phyloP scores from a whole-genome alignment of 2,113 vertebrate genomes.

The Collichthys lucidus region DNA sequence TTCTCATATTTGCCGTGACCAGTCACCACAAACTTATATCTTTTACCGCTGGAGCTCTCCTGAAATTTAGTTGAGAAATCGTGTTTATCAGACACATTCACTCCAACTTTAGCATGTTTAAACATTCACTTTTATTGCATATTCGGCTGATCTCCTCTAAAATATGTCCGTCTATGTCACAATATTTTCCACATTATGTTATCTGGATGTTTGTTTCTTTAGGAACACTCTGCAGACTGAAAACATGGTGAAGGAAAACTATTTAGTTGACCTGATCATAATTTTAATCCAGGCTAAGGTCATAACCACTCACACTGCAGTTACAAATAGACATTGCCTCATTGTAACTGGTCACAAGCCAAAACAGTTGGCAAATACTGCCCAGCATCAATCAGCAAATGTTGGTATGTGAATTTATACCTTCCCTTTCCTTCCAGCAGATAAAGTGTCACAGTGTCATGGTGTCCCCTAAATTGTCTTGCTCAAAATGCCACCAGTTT shows the following conservation, averaged over 20 bases:
- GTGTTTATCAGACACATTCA: background rate
- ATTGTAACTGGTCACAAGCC: background rate
- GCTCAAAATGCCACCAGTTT: slow-evolving; percentile 88
- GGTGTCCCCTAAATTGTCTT: slow-evolving; percentile 91
- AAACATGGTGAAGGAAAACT: too few relatives aligned
- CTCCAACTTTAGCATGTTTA: too few relatives aligned
- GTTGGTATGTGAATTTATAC: too few relatives aligned
- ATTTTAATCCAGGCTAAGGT: too few relatives aligned
- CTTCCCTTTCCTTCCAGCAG: too few relatives aligned
- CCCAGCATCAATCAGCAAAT: background rate
- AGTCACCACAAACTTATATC: slow-evolving; percentile 89
- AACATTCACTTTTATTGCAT: too few relatives aligned
- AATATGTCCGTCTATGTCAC: too few relatives aligned
- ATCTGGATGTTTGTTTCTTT: too few relatives aligned
- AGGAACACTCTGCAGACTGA: too few relatives aligned
- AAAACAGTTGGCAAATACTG: background rate
- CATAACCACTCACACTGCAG: background rate
- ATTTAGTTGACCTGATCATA: too few relatives aligned
- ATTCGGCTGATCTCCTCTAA: too few relatives aligned
- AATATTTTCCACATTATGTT: too few relatives aligned
- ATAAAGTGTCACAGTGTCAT: slow-evolving; percentile 45
- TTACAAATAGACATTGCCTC: background rate
- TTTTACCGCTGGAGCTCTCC: slow-evolving; percentile 84
- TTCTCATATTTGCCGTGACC: slow-evolving; percentile 95
- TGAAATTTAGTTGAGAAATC: slow-evolving; percentile 57